Conservation (phyloP, 2,797 vertebrate genomes). For the Eremophila alpestris region DNA sequence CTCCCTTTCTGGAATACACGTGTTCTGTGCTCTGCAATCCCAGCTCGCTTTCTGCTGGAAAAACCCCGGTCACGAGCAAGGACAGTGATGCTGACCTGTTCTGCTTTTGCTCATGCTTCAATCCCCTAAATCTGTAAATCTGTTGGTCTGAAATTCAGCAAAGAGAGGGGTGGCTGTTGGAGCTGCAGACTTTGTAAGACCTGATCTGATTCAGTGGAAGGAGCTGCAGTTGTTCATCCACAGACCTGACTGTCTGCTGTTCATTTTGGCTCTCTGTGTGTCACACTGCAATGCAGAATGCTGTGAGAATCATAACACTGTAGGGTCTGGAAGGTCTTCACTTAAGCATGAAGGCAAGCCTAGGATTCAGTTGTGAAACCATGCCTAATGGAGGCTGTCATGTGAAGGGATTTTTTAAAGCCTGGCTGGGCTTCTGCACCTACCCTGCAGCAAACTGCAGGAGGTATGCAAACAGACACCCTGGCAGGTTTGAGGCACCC, state of each 20-base stretch:
- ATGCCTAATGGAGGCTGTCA: background rate
- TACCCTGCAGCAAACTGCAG: background rate
- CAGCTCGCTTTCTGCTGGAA: background rate
- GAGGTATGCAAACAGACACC: background rate
- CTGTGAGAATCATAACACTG: background rate
- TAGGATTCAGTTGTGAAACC: background rate
- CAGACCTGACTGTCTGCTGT: background rate
- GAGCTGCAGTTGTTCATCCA: background rate
- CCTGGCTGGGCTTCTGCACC: background rate
- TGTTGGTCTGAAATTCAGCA: background rate
- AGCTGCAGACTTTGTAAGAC: background rate
- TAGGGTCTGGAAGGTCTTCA: background rate
- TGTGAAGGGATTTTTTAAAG: background rate
- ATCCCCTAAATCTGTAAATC: background rate
- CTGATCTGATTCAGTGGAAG: background rate
- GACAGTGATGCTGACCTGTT: background rate
- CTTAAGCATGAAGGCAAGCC: background rate
- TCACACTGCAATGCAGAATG: background rate
- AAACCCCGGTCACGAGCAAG: background rate
- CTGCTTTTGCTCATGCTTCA: background rate
- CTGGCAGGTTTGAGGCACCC: background rate
- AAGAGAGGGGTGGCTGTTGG: background rate
- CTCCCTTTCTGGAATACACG: background rate
- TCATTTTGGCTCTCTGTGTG: background rate
- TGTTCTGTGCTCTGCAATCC: background rate